Evolutionary conservation across 2,113 vertebrate species (phyloP), one percentile per base, ranked within the genome.

Genomic region (Phaethornis superciliosus): DNA sequence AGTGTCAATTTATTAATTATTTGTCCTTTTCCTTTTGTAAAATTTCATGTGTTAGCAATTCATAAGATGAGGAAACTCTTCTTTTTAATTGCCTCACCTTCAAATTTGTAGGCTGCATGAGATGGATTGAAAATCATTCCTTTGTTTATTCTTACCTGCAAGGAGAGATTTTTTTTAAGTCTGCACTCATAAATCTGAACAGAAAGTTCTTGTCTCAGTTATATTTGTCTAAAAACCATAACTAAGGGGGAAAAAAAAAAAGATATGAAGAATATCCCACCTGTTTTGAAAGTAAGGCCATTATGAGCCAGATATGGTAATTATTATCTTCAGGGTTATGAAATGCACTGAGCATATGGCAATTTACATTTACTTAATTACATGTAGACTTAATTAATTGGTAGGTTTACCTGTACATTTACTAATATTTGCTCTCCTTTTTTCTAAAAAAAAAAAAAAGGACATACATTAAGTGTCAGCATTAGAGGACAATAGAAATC

Each of bases 341-440:
- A 78, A 91, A 93, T 46, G 33, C 60, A 87, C 47, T 37, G 67
- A 95, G 42, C 74, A 92, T 92, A 89, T 85, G 91, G 78, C 67
- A 88, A 92, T 91, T 92, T 90, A 87, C 58, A 62, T 89, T 91
- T 65, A 87, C 35, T 87, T 95, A 91, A 96, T 93, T 92, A 81
- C 58, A 85, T 44, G 74, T 89, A 85, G 59, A 77, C 26, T 94
- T 92, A 90, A 88, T 95, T 88, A 90, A 89, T 82, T 85, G 62
- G 30, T 62, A 81, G 76, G 26, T 84, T 93, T 96, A 86, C 60
- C 51, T 93, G 58, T 81, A 80, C 5, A 12, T 67, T 88, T 86
- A 75, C 64, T 78, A 94, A 86, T 37, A 90, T 78, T 93, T 92
- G 10, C 33, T 88, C 44, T 71, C 35, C 32, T 71, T 72, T 15